Conservation (phyloP, 2,888 invertebrate genomes). For the Sesia apiformis region DNA sequence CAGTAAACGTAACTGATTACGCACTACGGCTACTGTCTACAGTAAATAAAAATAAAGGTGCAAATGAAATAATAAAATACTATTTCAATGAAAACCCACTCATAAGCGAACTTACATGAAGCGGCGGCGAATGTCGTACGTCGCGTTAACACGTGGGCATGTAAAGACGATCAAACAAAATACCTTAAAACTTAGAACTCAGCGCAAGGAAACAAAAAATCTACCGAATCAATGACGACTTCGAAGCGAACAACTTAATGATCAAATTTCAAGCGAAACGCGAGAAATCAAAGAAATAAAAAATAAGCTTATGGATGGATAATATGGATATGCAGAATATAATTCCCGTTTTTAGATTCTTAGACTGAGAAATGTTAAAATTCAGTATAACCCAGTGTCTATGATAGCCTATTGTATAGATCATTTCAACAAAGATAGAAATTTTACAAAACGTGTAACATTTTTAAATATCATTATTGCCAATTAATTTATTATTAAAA, state of each 20-base stretch:
- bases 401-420: no score
- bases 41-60: conserved; percentile 42
- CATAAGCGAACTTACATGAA: conserved; percentile 66
- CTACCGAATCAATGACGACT: conserved; percentile 43
- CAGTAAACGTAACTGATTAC: conserved; percentile 30
- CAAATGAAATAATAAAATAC: conserved; percentile 45
- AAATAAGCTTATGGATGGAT: conserved; percentile 40
- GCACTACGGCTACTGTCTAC: conserved; percentile 51
- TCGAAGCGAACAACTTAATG: conserved; percentile 5
- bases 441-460: no score
- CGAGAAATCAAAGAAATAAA: conserved; percentile 25
- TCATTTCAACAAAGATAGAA: no score
- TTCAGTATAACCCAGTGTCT: no score
- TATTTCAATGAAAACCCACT: conserved; percentile 24
- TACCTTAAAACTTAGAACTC: conserved; percentile 55
- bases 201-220: conserved; percentile 49
- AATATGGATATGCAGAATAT: conserved; percentile 10
- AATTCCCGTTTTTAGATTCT: no score
- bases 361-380: no score
- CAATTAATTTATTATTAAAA: no score
- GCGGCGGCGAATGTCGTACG: conserved; percentile 54
- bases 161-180: conserved; percentile 61
- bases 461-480: no score
- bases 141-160: conserved; percentile 60
- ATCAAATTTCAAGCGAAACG: conserved; percentile 22